Evolutionary conservation across 1,140 invertebrate genomes (phyloP), one percentile per base, ranked within the genome.

Genomic region (Hesperophylax magnus): DNA sequence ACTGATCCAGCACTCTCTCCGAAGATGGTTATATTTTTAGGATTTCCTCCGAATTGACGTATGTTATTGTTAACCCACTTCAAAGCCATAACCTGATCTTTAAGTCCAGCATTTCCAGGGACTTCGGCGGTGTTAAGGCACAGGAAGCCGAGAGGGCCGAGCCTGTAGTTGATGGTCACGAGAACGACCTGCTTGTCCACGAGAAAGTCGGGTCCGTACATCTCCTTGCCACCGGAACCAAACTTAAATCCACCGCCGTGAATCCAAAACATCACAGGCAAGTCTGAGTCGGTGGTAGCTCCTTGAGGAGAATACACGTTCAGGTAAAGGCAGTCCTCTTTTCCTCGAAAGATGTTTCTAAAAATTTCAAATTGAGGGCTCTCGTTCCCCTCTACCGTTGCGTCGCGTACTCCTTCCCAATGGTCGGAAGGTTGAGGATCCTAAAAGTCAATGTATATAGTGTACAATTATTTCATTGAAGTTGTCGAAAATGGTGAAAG

Each of bases 91-190:
- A 91, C 86, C 87, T 95, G 94, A 85, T 96, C 95, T 88, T 94
- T 92, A 63, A 95, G 85, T 0, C 92, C 94, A 56, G 92, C 92
- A 84, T 95, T 95, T 4, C 94, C 95, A 6, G 93, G 92, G 4
- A 94, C 87, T 79, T 94, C 91, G 58, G 90, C 86, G 20, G 90
- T 91, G 17, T 92, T 91, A 3, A 92, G 92, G 82, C 93, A 94
- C 56, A 96, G 86, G 85, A 96, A 96, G 9, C 93, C 93, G 79
- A 93, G 86, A 0, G 91, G 86, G 7, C 93, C 93, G 11, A 94
- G 84, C 60, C 93, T 88, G 80, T 94, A 94, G 82, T 94, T 93
- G 3, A 93, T 79, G 0, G 91, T 90, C 3, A 94, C 92, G 2
- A 93, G 85, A 31, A 94, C 88, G 2, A 94, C 86, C 69, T 91